A percentile compares a stretch with the other conserved stretches of the same genome.
Evolutionary conservation across 2,113 vertebrate genomes (phyloP).

Genomic region (Leucoraja erinaceus): DNA sequence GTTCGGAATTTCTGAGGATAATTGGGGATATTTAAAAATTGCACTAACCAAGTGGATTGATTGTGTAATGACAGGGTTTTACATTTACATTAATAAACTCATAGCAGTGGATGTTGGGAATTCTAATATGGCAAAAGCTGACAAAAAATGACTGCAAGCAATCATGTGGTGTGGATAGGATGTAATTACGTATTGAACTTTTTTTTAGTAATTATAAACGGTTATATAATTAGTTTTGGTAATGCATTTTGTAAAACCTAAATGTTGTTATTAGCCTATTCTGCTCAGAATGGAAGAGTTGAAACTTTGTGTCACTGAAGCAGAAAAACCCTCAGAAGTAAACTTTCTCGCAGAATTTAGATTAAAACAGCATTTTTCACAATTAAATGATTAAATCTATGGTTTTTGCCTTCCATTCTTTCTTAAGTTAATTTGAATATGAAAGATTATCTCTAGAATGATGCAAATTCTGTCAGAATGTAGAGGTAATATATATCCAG

Average conservation of each 20-base stretch:
- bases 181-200: neutral
- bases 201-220: neutral
- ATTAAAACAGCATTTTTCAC: constrained; percentile 7
- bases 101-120: neutral
- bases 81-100: neutral
- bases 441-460: neutral
- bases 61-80: neutral
- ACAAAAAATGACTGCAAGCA: neutral
- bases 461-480: neutral
- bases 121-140: neutral
- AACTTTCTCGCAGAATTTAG: constrained; percentile 10
- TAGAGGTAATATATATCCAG: neutral
- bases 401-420: neutral
- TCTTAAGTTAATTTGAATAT: constrained; percentile 26
- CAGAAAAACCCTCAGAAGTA: constrained; percentile 22
- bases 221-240: constrained; percentile 11
- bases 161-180: neutral
- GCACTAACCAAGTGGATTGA: neutral
- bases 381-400: constrained; percentile 23
- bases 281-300: neutral
- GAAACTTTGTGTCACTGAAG: neutral
- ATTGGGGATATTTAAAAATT: neutral
- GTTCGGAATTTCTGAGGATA: neutral
- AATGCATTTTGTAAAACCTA: constrained; percentile 23
- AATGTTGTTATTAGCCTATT: constrained; percentile 8